Base-by-base conservation (phyloP, 1,140 invertebrate species). In the Calephelis nemesis region DNA sequence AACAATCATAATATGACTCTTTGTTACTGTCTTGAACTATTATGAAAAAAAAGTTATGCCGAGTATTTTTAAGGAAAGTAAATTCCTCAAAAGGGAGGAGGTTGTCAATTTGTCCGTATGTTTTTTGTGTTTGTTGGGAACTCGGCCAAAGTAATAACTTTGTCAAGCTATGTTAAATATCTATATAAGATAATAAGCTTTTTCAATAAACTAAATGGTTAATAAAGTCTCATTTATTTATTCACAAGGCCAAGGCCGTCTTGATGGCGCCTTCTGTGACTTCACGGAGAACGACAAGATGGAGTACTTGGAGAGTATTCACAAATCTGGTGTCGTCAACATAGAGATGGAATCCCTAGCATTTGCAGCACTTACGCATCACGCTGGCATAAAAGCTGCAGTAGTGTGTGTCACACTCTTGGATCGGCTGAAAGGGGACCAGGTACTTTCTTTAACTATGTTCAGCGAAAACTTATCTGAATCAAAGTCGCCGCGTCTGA, bases 261-360 rank as follows among this genome's bases (percentile, higher is more conserved):
- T 99, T 68, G 98, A 99, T 87, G 99, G 99, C 1, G 98, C 98
- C 6, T 99, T 99, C 91, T 99, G 98, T 88, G 97, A 99, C 68
- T 99, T 97, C 89, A 95, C 94, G 1, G 96, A 97, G 84, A 90
- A 93, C 1, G 98, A 99, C 60, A 99, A 99, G 91, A 95, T 98
- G 93, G 94, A 95, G 12, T 99, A 98, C 81, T 90, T 99, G 65
- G 93, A 95, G 47, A 94, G 95, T 70, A 83, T 99, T 63, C 94
- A 96, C 50, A 93, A 96, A 15, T 87, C 94, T 19, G 97, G 97
- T 1, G 96, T 99, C 5, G 94, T 96, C 1, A 99, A 99, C 86
- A 99, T 99, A 75, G 99, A 99, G 93, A 99, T 99, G 98, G 99
- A 99, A 91, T 95, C 96, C 1, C 91, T 97, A 0, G 95, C 96